Conservation (phyloP, 2,113 vertebrate genomes). For the Isurus oxyrinchus region DNA sequence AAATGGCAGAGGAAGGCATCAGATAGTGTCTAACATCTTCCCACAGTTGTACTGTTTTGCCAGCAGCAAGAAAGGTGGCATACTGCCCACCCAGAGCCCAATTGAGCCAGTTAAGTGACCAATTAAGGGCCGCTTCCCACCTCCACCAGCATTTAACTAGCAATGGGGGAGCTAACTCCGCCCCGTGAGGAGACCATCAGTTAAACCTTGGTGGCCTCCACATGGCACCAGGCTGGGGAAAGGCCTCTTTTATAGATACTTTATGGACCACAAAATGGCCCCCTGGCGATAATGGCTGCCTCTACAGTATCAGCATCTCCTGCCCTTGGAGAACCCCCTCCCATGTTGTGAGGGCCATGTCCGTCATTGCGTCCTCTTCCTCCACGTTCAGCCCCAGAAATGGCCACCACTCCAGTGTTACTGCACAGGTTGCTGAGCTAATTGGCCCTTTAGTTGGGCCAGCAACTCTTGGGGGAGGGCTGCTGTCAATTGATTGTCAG, state of each 20-base stretch:
- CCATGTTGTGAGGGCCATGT: background rate
- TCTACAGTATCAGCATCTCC: background rate
- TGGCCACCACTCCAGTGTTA: background rate
- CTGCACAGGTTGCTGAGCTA: background rate
- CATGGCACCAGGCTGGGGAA: background rate
- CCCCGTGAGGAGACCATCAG: background rate
- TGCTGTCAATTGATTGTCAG: background rate
- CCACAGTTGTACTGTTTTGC: background rate
- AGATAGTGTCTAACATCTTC: background rate
- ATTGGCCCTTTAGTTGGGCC: background rate
- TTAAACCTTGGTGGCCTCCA: background rate
- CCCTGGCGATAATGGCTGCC: background rate
- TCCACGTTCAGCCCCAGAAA: background rate
- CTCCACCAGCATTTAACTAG: background rate
- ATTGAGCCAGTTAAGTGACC: background rate
- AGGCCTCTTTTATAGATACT: background rate
- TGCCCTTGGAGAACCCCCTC: background rate
- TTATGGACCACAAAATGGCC: background rate
- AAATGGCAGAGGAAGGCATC: background rate
- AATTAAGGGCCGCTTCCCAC: background rate
- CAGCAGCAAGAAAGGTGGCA: background rate
- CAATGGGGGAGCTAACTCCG: too few species aligned
- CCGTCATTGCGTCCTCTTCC: background rate
- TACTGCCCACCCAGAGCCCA: background rate
- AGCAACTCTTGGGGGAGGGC: too few species aligned